Conservation (phyloP, 2,797 vertebrate genomes). For the Leptodactylus fallax region DNA sequence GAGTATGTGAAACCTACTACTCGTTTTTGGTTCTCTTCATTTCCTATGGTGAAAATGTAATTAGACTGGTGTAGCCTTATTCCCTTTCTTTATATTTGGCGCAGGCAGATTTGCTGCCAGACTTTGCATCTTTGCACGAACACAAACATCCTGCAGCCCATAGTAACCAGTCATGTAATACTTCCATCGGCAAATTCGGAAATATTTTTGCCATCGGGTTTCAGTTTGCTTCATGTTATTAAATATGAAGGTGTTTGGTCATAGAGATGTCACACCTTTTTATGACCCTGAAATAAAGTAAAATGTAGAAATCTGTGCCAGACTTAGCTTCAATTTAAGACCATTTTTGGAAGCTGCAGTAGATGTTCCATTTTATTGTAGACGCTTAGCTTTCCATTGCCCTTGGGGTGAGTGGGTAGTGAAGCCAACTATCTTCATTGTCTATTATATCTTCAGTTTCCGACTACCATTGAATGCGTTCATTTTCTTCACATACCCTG, state of each 20-base stretch:
- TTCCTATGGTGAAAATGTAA: constrained; percentile 29
- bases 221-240: not conserved
- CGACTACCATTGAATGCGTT: constrained; percentile 33
- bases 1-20: constrained; percentile 10
- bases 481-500: constrained; percentile 30
- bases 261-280: not conserved
- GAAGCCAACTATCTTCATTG: constrained; percentile 51
- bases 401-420: constrained; percentile 34
- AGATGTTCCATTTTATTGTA: constrained; percentile 36
- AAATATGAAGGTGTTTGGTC: constrained; percentile 16
- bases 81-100: not conserved
- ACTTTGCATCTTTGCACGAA: not conserved
- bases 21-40: constrained; percentile 26
- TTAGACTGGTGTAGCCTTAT: constrained; percentile 3
- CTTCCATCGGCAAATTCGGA: not conserved
- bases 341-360: constrained; percentile 39
- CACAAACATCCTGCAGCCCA: not conserved
- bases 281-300: not conserved
- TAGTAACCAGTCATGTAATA: not conserved
- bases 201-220: not conserved
- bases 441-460: constrained; percentile 52
- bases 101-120: not conserved
- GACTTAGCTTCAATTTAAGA: constrained; percentile 16
- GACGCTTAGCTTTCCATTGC: constrained; percentile 15
- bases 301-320: constrained; percentile 31